phyloP scores from a whole-genome alignment of 1,140 invertebrate genomes.

The Panonychus citri region DNA sequence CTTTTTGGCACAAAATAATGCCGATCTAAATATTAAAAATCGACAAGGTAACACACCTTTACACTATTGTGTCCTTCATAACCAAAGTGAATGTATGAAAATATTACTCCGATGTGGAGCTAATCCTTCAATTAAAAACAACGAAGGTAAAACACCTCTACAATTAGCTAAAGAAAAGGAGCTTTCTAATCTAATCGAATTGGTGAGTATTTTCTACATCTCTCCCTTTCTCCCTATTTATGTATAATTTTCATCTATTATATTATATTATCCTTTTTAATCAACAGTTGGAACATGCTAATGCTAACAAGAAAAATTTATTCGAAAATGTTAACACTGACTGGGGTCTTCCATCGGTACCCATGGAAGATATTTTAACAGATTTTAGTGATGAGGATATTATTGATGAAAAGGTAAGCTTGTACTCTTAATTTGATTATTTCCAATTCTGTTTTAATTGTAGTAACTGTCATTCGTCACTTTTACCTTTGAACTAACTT shows the following conservation, averaged over 20 bases:
- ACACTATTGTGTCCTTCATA: constrained; percentile 65
- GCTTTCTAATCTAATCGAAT: constrained; percentile 51
- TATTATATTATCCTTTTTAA: constrained; percentile 19
- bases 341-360: constrained; percentile 70
- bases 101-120: constrained; percentile 59
- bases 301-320: constrained; percentile 67
- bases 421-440: too few relatives aligned
- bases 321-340: constrained; percentile 92
- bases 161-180: constrained; percentile 68
- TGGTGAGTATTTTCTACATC: constrained; percentile 33
- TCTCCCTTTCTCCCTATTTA: too few relatives aligned
- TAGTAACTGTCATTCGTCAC: too few relatives aligned
- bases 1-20: constrained; percentile 65
- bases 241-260: too few relatives aligned
- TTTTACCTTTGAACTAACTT: too few relatives aligned
- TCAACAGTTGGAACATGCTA: constrained; percentile 53
- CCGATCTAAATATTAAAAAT: constrained; percentile 26
- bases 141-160: constrained; percentile 55
- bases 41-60: constrained; percentile 58
- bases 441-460: too few relatives aligned
- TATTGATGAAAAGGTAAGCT: constrained; percentile 19
- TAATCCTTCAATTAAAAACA: constrained; percentile 52
- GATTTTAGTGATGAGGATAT: constrained; percentile 73
- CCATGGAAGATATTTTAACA: constrained; percentile 62
- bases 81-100: constrained; percentile 79